Evolutionary conservation across 2,113 vertebrate genomes (phyloP), one percentile per base, ranked within the genome.

Genomic region (Heterochromis multidens): DNA sequence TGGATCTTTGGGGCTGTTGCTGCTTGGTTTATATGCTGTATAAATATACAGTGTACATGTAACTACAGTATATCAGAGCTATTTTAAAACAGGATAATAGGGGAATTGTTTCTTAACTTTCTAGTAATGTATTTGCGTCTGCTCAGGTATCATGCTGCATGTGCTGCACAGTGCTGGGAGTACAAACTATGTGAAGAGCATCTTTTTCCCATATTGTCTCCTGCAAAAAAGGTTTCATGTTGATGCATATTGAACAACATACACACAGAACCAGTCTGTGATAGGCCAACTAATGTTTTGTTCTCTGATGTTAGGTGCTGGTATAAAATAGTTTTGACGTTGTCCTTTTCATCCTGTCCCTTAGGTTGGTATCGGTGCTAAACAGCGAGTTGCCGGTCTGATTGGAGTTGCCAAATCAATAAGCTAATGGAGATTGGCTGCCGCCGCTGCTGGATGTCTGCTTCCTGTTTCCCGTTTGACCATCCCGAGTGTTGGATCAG

Each of bases 341-440:
- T 1, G 2, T 67, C 12, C n/a, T 62, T 37, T 83, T 8, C 13
- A 1, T 83, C 37, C 37, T 35, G 57, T 84, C 86, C 84, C 19
- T 35, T 49, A 95, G 93, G 91, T 89, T 88, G 90, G 80, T 79
- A 33, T 79, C 17, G 23, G 78, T 56, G 83, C 62, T 19, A 81
- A 80, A 90, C 83, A 8, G 40, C 9, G 4, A 80, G 52, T 33
- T 21, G 61, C 59, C 35, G 0, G 81, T 88, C 74, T 91, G 83
- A 89, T 86, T 84, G 89, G 83, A 92, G 81, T 33, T 81, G 80
- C 78, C 49, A 6, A 83, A 87, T 78, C 67, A 23, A 63, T 79
- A 92, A 80, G 83, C 88, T 87, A 60, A 94, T 94, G 92, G 94
- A 88, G 94, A 92, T 92, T 93, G 89, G 90, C 80, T 76, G 82